Base-by-base conservation (phyloP, 35 echinoderm and acorn worm genomes). In the Acanthaster planci region DNA sequence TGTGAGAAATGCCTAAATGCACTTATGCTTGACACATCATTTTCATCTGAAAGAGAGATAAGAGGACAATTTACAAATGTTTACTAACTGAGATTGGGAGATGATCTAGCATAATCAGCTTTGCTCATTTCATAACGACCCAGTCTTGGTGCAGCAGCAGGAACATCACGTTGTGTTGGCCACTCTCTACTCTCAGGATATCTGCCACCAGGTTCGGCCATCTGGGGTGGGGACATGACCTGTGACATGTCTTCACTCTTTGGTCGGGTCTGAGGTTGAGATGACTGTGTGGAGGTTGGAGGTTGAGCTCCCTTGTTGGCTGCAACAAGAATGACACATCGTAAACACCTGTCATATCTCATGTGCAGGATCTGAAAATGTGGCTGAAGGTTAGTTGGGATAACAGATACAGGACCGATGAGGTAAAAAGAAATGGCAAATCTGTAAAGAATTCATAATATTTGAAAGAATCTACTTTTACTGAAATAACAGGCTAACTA, bases 71-170 rank as follows among this genome's bases (percentile, higher is more conserved):
- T 47, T 6, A 12, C 59, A 67, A 8, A 68, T 39, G 18, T 0
- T 14, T 37, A 77, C 92, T 94, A 64, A 96, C 89, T 86, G 30
- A 96, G 89, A 81, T 96, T 96, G 3, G 93, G 93, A 14, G 93
- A 96, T 15, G 93, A 96, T 51, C 53, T 78, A 35, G 89, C 86
- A 27, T 90, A 79, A 64, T 91, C 88, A 40, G 92, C 92, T 26
- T 92, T 39, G 68, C 55, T 80, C 60, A 90, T 72, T 51, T 57
- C 92, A 39, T 76, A 67, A 50, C 40, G 47, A 60, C 18, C 37
- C 47, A 51, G 32, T 75, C 88, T 86, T 67, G 38, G 88, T 75
- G 77, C 83, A n/a, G 52, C 84, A 84, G 51, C 78, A 18, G 54
- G 84, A 29, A 19, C 64, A 72, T 72, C 64, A 72, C 64, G 64